Base-by-base conservation (phyloP, 1,140 invertebrate genomes). In the Steinernema khuongi region DNA sequence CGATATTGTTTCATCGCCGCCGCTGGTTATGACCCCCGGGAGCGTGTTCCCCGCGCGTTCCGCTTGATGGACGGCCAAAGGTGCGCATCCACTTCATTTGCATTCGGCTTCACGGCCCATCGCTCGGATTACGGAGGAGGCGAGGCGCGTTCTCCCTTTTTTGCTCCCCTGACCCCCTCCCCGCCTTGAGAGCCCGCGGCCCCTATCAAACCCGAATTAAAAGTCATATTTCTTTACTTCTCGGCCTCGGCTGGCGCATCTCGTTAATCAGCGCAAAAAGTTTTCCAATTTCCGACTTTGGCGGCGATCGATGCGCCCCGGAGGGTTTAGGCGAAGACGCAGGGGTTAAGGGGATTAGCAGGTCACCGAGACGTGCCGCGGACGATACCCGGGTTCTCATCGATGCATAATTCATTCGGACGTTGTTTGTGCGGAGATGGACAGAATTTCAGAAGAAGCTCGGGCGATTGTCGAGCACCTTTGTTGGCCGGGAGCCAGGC, bases 51-150 rank as follows among this genome's bases (percentile, higher is more conserved):
- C n/a, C 7, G 36, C 7, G n/a, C n/a, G 36, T 41, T 41, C n/a
- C 36, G 36, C 36, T n/a, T 17, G 50, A 60, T 60, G 14, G 26
- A 60, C 26, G 50, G 19, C 50, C 26, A 60, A 60, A 60, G 50
- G 50, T 60, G 50, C 50, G 50, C 50, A 60, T 60, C 50, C 50
- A 60, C 50, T 60, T 60, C 50, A 60, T 60, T 60, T 60, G 50
- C 50, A 60, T 60, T 60, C 22, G 22, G 4, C 26, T 22, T 60
- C 26, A 60, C 50, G 50, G 14, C 50, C 26, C 50, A 60, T 60
- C 50, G 26, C 14, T 7, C 50, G 26, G 11, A 60, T 60, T 60
- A 60, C 26, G 4, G 50, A 41, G n/a, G 50, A 60, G 50, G 22
- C 7, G 50, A 60, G 50, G 4, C 50, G 36, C 50, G 50, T 60